Evolutionary conservation across 2,113 vertebrate genomes (phyloP).

Genomic region (Sialia sialis): DNA sequence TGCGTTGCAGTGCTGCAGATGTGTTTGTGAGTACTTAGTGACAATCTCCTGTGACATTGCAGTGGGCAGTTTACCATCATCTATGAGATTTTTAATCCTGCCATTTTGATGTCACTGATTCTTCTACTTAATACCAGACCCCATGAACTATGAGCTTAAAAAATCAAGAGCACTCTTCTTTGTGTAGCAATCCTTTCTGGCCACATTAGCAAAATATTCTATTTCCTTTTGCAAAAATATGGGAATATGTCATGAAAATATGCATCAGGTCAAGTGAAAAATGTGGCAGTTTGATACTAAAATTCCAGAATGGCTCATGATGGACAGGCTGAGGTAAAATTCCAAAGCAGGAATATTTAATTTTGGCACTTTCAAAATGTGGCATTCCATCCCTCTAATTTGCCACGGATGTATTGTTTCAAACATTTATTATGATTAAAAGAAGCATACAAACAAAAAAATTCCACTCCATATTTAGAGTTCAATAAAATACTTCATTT

Average conservation of each 20-base stretch:
- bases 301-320: background rate
- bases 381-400: conserved; percentile 25
- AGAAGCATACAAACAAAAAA: background rate
- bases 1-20: background rate
- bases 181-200: background rate
- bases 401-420: background rate
- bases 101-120: background rate
- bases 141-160: background rate
- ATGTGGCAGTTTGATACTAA: background rate
- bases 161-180: background rate
- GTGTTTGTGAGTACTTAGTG: conserved; percentile 4
- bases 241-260: background rate
- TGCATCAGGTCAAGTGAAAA: background rate
- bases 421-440: background rate
- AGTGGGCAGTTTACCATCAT: background rate
- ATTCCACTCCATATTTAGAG: background rate
- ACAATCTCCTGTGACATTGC: background rate
- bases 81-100: background rate
- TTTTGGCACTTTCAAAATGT: conserved; percentile 9
- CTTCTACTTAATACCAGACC: background rate
- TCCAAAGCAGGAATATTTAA: conserved; percentile 23
- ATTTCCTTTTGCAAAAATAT: background rate
- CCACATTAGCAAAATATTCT: background rate
- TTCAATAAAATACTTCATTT: conserved; percentile 6
- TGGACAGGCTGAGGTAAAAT: background rate